These are phyloP conservation scores for Sialia sialis DNA, from an alignment of 2,113 vertebrate genomes.

Conservation along the genomic window DNA sequence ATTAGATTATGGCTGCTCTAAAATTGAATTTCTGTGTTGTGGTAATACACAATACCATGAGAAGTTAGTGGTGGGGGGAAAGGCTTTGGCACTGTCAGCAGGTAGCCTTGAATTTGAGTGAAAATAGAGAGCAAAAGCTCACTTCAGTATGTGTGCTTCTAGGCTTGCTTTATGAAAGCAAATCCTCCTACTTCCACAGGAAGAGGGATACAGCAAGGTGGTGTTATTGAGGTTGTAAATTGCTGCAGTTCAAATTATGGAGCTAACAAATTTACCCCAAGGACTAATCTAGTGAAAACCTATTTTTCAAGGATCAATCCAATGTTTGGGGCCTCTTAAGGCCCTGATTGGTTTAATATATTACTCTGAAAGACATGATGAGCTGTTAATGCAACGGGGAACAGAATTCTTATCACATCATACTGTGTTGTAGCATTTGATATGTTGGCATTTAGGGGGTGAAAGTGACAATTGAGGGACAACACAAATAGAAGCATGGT, in stretches of 20 bases:
- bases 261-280: not conserved
- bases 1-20: not conserved
- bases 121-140: not conserved
- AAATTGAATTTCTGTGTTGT: not conserved
- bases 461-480: too few relatives aligned
- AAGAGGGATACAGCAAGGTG: not conserved
- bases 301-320: not conserved
- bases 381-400: not conserved
- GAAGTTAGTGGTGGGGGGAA: not conserved
- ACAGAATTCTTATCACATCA: not conserved
- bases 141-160: not conserved
- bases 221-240: not conserved
- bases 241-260: not conserved
- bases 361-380: not conserved
- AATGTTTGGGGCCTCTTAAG: not conserved
- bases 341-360: not conserved
- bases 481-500: rapidly evolving
- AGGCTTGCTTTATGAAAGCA: not conserved
- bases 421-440: not conserved
- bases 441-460: not conserved
- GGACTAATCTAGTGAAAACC: not conserved
- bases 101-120: not conserved
- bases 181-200: not conserved
- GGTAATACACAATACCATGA: not conserved
- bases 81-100: not conserved